These are phyloP conservation scores for Sebastes goodei DNA, from an alignment of 2,797 vertebrate species.

Conservation along the genomic window DNA sequence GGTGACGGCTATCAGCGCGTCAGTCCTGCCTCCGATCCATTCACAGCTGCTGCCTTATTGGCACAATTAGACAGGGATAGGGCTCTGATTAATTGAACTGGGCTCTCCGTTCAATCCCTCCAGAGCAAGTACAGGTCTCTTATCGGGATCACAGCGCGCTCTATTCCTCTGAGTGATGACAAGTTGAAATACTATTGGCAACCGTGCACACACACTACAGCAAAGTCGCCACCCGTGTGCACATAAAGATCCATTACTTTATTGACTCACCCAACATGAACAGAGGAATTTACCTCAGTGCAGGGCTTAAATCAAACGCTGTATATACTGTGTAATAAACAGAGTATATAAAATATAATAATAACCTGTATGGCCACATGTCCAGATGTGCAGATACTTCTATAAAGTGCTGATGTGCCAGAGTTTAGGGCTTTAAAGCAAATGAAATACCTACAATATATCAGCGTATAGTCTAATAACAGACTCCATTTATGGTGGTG, in stretches of 20 bases:
- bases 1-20: conserved; percentile 71
- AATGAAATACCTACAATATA: conserved; percentile 6
- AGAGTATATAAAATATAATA: not conserved
- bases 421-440: not conserved
- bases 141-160: conserved; percentile 29
- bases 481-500: not conserved
- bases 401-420: not conserved
- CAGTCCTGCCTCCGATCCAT: conserved; percentile 64
- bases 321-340: not conserved
- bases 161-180: conserved; percentile 54
- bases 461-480: not conserved
- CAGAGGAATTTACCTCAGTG: not conserved
- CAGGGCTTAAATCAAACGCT: not conserved
- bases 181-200: conserved; percentile 49
- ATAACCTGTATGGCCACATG: not conserved
- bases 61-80: conserved; percentile 72
- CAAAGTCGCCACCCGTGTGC: conserved; percentile 1
- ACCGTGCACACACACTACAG: conserved; percentile 20
- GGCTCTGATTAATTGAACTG: conserved; percentile 67
- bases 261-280: conserved; percentile 11
- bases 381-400: not conserved
- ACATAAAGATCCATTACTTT: conserved; percentile 24
- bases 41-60: conserved; percentile 72
- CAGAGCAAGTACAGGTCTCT: conserved; percentile 43
- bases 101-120: conserved; percentile 50